Conservation (phyloP, 2,888 invertebrate genomes). For the Fragum whitleyi region DNA sequence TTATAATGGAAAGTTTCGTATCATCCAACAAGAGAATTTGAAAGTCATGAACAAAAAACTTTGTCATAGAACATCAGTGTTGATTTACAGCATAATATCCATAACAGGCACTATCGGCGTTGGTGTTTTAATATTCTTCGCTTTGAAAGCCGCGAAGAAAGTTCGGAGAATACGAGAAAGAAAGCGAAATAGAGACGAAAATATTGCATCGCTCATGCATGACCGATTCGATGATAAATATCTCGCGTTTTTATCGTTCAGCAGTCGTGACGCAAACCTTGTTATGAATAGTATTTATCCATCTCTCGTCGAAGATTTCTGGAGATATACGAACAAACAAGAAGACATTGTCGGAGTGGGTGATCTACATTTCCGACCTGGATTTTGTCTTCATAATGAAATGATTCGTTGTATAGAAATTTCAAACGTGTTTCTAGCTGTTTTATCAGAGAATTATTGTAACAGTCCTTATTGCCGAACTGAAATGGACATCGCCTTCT, state of each 20-base stretch:
- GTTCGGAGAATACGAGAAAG: neutral
- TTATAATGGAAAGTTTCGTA: neutral
- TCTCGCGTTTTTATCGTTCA: slow-evolving; percentile 7
- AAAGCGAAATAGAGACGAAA: neutral
- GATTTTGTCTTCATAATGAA: neutral
- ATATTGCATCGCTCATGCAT: neutral
- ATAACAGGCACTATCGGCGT: too few relatives aligned
- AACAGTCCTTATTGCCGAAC: slow-evolving; percentile 18
- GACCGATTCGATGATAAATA: neutral
- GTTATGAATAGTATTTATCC: slow-evolving; percentile 3
- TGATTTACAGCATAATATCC: neutral
- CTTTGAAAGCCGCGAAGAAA: neutral
- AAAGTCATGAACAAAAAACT: neutral
- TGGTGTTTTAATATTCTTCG: neutral
- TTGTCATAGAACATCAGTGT: neutral
- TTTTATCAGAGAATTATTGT: neutral
- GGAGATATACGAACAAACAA: neutral
- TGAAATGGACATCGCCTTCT: slow-evolving; percentile 6
- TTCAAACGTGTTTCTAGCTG: neutral
- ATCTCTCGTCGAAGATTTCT: neutral
- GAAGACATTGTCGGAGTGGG: neutral
- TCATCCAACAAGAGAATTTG: neutral
- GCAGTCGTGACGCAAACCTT: slow-evolving; percentile 1
- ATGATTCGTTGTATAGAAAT: slow-evolving; percentile 10
- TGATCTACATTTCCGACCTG: slow-evolving; percentile 23